Evolutionary conservation across 2,113 vertebrate species (phyloP).

Genomic region (Dasyornis broadbenti): DNA sequence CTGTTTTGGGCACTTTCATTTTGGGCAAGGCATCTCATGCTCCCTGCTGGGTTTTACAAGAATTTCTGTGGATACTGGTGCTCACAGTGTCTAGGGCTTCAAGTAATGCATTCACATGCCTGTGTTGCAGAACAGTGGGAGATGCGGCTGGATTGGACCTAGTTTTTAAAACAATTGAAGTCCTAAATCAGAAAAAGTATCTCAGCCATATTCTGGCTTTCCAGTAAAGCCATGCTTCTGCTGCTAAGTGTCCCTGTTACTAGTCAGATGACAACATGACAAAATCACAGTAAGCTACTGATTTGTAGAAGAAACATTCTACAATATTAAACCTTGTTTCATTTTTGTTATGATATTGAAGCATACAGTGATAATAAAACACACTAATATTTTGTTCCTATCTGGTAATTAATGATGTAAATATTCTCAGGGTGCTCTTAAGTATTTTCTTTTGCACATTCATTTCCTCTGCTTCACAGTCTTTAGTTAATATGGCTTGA

Average conservation of each 20-base stretch:
- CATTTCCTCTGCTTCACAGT: background rate
- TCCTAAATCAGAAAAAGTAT: background rate
- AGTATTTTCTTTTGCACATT: background rate
- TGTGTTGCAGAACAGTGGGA: background rate
- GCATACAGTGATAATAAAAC: background rate
- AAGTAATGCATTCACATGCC: background rate
- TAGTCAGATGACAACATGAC: background rate
- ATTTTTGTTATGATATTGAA: background rate
- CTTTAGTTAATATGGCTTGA: background rate
- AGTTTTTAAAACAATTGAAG: background rate
- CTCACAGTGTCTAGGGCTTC: background rate
- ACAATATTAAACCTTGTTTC: background rate
- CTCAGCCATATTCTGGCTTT: background rate
- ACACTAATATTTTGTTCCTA: background rate
- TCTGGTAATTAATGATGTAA: background rate
- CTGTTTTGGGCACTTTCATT: background rate
- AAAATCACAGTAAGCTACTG: background rate
- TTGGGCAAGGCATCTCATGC: rapidly evolving
- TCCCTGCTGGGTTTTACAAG: background rate
- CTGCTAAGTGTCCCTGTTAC: background rate
- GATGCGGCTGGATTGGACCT: background rate
- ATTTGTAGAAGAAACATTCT: background rate
- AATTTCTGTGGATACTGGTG: background rate
- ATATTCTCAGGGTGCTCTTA: background rate
- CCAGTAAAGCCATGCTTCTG: background rate